Base-by-base conservation (phyloP, 2,888 invertebrate species). In the Glyphotaelius pellucidus region DNA sequence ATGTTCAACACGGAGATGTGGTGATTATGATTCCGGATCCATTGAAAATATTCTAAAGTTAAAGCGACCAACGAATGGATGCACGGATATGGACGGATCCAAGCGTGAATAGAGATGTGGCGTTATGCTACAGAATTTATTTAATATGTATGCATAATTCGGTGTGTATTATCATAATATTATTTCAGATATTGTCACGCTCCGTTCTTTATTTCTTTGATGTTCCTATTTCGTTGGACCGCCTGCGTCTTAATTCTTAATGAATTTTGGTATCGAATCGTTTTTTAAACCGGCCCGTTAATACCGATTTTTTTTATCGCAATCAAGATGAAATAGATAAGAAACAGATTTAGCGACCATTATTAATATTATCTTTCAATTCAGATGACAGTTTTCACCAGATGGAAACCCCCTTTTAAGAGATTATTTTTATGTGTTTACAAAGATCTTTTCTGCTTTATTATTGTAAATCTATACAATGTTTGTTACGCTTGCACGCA, bases 181-280 rank as follows among this genome's bases (percentile, higher is more conserved):
- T 67, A 67, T 67, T 67, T 67, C 9, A 67, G 25, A 67, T 67
- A 67, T 67, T 67, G 67, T 67, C 67, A 67, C 67, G 67, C 67
- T 67, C 67, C 67, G 67, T 67, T 67, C 67, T 67, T 67, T 67
- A 67, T 67, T 67, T 67, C 67, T 67, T 67, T 67, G 67, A 67
- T 67, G 67, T 67, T 67, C 25, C n/a, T 67, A n/a, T n/a, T 67
- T 67, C n/a, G 67, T 25, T 2, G 7, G 67, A 25, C 67, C 67
- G 25, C 67, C n/a, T 67, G 67, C n/a, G 25, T 67, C 67, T 67
- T 52, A 47, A 42, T 47, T 47, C 47, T 47, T 47, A 19, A 52
- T 52, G 67, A 67, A n/a, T 67, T 67, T 67, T 67, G 67, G n/a
- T 25, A 67, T n/a, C n/a, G 25, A 67, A n/a, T 67, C 67, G 67